phyloP scores from a whole-genome alignment of 2,888 invertebrate genomes.

The Drosophila picticornis region DNA sequence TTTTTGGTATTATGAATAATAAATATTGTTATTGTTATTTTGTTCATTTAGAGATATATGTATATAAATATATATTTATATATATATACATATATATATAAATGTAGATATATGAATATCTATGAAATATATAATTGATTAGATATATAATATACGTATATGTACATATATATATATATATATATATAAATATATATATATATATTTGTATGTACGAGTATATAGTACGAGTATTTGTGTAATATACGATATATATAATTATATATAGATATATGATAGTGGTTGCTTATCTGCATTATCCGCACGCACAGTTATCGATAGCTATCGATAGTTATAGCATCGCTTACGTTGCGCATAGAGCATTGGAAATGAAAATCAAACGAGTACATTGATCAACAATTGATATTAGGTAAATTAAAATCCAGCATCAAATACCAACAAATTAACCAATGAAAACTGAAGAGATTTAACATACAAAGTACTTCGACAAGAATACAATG shows the following conservation, averaged over 20 bases:
- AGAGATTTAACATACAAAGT: conserved; percentile 6
- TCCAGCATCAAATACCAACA: conserved; percentile 33
- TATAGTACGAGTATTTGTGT: conserved; percentile 39
- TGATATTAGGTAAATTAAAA: conserved; percentile 8
- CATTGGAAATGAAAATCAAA: conserved; percentile 30
- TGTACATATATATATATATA: conserved; percentile 38
- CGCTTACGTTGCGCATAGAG: conserved; percentile 35
- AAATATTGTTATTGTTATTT: conserved; percentile 70
- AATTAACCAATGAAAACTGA: conserved; percentile 32
- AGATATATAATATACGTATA: conserved; percentile 29
- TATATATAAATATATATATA: conserved; percentile 42
- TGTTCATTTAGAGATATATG: conserved; percentile 58
- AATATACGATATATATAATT: conserved; percentile 23
- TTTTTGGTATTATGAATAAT: conserved; percentile 78
- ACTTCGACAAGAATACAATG: conserved; percentile 40
- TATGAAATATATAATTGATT: conserved; percentile 24
- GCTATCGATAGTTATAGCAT: conserved; percentile 33
- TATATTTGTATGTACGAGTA: conserved; percentile 45
- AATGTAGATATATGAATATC: conserved; percentile 14
- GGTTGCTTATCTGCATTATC: conserved; percentile 30
- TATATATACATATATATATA: conserved; percentile 38
- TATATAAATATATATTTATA: conserved; percentile 24
- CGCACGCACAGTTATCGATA: conserved; percentile 51
- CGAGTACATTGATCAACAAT: conserved; percentile 25
- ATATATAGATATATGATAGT: conserved; percentile 32